phyloP scores from a whole-genome alignment of 1,140 invertebrate species.

The Diabrotica virgifera region DNA sequence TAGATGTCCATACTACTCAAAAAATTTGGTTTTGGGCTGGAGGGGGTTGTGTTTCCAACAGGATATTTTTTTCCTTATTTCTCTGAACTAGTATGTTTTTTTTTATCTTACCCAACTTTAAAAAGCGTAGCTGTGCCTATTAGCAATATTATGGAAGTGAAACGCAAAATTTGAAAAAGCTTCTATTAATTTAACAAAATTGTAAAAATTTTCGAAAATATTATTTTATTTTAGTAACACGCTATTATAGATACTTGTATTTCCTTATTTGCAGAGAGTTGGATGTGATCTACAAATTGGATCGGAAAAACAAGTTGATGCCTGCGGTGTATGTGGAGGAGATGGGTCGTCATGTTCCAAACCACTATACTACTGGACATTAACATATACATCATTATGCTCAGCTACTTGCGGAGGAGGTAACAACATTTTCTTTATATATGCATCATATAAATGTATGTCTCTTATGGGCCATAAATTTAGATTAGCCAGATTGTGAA shows the following conservation, averaged over 20 bases:
- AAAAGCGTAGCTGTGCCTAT: not conserved
- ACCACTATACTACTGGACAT: conserved; percentile 79
- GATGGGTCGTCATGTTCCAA: conserved; percentile 78
- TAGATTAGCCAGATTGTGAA: no score
- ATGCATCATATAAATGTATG: no score
- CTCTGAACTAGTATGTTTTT: no score
- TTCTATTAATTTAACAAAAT: no score
- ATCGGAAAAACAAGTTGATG: conserved; percentile 78
- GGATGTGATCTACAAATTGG: conserved; percentile 87
- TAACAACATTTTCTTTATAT: conserved; percentile 50
- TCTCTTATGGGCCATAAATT: no score
- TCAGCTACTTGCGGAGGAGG: conserved; percentile 90
- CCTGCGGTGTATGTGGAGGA: conserved; percentile 86
- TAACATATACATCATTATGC: conserved; percentile 76
- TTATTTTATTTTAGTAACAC: no score
- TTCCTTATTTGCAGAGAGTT: conserved; percentile 66
- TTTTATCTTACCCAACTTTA: not conserved
- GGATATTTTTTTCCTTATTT: no score
- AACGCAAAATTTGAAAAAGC: not conserved
- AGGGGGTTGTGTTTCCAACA: no score
- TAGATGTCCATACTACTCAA: no score
- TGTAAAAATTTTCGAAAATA: no score
- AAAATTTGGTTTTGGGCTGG: no score
- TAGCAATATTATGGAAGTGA: not conserved
- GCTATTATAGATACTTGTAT: not conserved